Evolutionary conservation across 2,797 vertebrate species (phyloP), one percentile per base, ranked within the genome.

Genomic region (Pampus argenteus): DNA sequence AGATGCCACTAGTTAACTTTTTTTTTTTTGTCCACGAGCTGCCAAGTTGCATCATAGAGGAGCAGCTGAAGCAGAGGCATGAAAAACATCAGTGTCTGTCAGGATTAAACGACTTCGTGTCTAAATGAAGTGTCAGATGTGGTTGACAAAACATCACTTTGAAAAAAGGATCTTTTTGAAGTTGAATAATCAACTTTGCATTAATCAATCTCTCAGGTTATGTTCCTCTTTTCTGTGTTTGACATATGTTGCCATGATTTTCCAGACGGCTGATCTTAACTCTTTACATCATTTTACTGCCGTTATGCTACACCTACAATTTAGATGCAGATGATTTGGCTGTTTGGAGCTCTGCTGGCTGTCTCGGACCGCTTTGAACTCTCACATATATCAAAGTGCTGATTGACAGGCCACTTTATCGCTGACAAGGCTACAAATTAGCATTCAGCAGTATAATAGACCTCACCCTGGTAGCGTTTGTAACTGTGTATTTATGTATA

Each of bases 1-100:
- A 74, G 71, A 78, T 51, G 66, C 28, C 62, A 79, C 15, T 49
- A 49, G 66, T 75, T 70, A 63, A 71, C 26, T 65, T 50, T 67
- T 55, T 55, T 44, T 42, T 44, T 44, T 42, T 29, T 17, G 48
- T 54, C 48, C 29, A 66, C 9, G 26, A 55, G 78, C 74, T 83
- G 81, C 74, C 76, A 71, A 68, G 66, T 20, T 52, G 49, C 67
- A 81, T 77, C 56, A 73, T 9, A 26, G 51, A 50, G 40, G 23
- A 66, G 26, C 13, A 64, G 71, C n/a, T n/a, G 66, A 50, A 68
- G 66, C 22, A 25, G 68, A 48, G 47, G 59, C 58, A 56, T 54
- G 54, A 74, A 51, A 60, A 65, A 66, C 38, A n/a, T 66, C 17
- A 42, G 31, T 36, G 64, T 71, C 67, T 47, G 25, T 66, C 49